These are phyloP conservation scores for Chelonus insularis DNA, from an alignment of 1,140 invertebrate species.

Conservation along the genomic window DNA sequence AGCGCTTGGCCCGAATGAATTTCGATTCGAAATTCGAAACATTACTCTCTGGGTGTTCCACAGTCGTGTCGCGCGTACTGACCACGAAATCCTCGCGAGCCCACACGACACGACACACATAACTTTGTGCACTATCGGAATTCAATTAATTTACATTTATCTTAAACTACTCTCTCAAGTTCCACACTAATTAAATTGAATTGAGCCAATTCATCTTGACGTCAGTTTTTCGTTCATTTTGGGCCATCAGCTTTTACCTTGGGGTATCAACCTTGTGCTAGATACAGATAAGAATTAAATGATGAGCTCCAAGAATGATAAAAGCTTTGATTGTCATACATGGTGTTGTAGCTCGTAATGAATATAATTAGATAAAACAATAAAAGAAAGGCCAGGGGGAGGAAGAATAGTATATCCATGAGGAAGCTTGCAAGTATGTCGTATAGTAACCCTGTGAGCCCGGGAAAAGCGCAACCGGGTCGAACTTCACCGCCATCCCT, in stretches of 20 bases:
- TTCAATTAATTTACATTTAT: slow-evolving; percentile 6
- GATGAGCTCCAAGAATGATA: too few species aligned
- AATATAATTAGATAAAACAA: slow-evolving; percentile 2
- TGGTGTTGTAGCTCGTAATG: too few species aligned
- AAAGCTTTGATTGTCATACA: too few species aligned
- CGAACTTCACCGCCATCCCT: slow-evolving; percentile 12
- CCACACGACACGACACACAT: slow-evolving; percentile 25
- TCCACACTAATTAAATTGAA: neutral
- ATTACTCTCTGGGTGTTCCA: slow-evolving; percentile 23
- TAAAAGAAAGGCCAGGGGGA: neutral
- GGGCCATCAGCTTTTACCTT: too few species aligned
- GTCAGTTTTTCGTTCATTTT: too few species aligned
- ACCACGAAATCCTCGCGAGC: slow-evolving; percentile 32
- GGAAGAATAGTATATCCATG: slow-evolving; percentile 4
- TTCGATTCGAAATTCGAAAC: slow-evolving; percentile 28
- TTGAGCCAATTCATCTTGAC: too few species aligned
- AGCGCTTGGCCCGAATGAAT: slow-evolving; percentile 22
- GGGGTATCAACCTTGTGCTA: too few species aligned
- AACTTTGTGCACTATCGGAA: slow-evolving; percentile 21
- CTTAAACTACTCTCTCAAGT: neutral
- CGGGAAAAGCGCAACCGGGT: slow-evolving; percentile 26
- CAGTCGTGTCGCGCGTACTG: slow-evolving; percentile 30
- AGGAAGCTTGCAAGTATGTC: slow-evolving; percentile 5
- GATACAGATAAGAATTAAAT: too few species aligned
- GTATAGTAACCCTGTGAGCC: slow-evolving; percentile 11